Percentiles rank a stretch among this genome's conserved stretches.
phyloP scores from a whole-genome alignment of 2,113 vertebrate genomes.

The Ivindomyrus marchei region DNA sequence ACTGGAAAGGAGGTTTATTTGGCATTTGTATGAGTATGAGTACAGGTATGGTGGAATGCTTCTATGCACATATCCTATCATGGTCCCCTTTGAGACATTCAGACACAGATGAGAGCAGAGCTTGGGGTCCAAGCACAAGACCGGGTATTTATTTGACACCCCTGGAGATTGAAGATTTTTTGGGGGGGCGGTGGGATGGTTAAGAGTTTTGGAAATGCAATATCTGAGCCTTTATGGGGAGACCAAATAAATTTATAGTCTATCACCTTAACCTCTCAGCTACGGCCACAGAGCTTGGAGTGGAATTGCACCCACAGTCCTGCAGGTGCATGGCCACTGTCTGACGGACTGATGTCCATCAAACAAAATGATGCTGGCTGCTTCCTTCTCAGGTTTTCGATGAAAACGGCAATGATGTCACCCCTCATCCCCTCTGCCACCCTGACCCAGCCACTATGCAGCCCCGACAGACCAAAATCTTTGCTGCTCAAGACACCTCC shows the following conservation, averaged over 20 bases:
- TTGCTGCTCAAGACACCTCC: constrained; percentile 50
- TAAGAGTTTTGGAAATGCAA: neutral
- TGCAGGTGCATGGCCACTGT: neutral
- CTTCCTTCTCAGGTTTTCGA: constrained; percentile 70
- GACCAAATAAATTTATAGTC: neutral
- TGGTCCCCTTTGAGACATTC: neutral
- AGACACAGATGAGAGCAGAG: neutral
- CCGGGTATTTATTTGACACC: neutral
- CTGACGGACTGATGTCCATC: neutral
- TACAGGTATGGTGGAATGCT: neutral
- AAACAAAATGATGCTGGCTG: neutral
- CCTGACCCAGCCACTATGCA: constrained; percentile 44
- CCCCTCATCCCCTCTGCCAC: constrained; percentile 69
- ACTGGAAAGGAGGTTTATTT: neutral
- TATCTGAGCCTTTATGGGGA: neutral
- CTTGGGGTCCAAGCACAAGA: neutral
- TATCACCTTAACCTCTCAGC: neutral
- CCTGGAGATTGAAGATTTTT: neutral
- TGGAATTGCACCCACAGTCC: neutral
- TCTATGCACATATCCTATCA: neutral
- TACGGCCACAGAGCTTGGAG: neutral
- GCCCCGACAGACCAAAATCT: constrained; percentile 54
- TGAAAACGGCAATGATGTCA: constrained; percentile 68
- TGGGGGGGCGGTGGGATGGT: neutral
- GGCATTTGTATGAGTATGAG: neutral